A percentile compares a stretch with the other conserved stretches of the same genome.
Evolutionary conservation across 2,113 vertebrate species (phyloP).

Genomic region (Castor canadensis): DNA sequence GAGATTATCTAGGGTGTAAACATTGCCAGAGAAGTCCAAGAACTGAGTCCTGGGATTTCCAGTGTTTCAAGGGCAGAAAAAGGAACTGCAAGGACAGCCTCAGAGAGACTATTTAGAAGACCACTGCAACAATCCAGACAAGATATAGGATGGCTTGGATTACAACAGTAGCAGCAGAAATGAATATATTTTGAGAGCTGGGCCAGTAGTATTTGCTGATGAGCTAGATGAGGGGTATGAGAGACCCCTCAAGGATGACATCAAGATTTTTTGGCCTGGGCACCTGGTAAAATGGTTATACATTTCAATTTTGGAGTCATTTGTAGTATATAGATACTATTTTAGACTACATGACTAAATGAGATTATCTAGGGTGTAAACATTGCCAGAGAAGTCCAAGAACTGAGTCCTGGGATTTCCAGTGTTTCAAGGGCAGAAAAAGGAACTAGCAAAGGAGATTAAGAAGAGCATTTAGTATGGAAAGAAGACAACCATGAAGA

Average conservation of each 20-base stretch:
- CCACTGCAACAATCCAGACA: neutral
- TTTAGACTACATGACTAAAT: neutral
- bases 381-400: neutral
- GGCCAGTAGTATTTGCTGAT: neutral
- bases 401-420: neutral
- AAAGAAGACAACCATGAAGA: neutral
- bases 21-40: neutral
- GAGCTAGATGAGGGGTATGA: neutral
- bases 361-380: neutral
- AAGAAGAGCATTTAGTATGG: neutral
- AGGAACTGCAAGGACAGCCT: neutral
- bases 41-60: neutral
- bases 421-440: neutral
- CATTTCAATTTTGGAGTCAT: neutral
- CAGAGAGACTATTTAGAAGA: neutral
- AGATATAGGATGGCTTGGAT: neutral
- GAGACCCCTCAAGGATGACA: neutral
- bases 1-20: neutral
- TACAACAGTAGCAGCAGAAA: neutral
- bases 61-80: neutral
- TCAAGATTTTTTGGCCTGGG: neutral
- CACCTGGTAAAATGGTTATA: neutral
- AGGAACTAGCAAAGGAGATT: neutral
- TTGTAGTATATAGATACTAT: neutral
- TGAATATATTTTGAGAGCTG: neutral